Conservation (phyloP, 2,797 vertebrate genomes). For the Apogon talboti region DNA sequence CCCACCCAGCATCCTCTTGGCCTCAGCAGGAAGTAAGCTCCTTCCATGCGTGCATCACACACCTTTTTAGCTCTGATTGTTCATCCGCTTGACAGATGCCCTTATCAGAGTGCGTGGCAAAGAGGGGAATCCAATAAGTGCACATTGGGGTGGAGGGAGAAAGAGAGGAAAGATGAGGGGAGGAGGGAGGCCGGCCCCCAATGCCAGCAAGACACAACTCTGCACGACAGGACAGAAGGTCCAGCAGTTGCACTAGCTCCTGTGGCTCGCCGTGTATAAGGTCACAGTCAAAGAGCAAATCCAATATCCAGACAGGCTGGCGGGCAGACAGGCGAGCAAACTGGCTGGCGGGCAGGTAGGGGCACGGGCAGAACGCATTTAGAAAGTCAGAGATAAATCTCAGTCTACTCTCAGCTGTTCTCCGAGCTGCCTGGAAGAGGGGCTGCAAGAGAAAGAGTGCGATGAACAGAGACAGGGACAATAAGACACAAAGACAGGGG, state of each 20-base stretch:
- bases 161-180: not conserved
- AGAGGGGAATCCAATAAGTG: constrained; percentile 78
- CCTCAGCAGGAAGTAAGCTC: constrained; percentile 73
- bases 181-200: constrained; percentile 21
- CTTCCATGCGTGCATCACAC: constrained; percentile 76
- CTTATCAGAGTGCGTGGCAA: constrained; percentile 76
- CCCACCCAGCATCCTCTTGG: constrained; percentile 52
- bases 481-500: constrained; percentile 38
- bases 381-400: constrained; percentile 73
- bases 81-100: constrained; percentile 82
- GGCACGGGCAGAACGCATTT: constrained; percentile 60
- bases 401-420: constrained; percentile 63
- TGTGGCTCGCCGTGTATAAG: constrained; percentile 75
- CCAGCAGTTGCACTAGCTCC: constrained; percentile 66
- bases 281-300: constrained; percentile 83
- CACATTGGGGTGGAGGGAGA: constrained; percentile 46
- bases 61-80: constrained; percentile 79
- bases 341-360: constrained; percentile 60
- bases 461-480: constrained; percentile 35
- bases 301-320: constrained; percentile 75
- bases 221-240: constrained; percentile 69
- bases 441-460: constrained; percentile 19
- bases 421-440: constrained; percentile 45
- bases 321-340: constrained; percentile 45
- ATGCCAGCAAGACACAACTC: constrained; percentile 63